Percentiles rank a stretch among this genome's conserved stretches.
Evolutionary conservation across 2,888 invertebrate species (phyloP).

Genomic region (Caenorhabditis japonica): DNA sequence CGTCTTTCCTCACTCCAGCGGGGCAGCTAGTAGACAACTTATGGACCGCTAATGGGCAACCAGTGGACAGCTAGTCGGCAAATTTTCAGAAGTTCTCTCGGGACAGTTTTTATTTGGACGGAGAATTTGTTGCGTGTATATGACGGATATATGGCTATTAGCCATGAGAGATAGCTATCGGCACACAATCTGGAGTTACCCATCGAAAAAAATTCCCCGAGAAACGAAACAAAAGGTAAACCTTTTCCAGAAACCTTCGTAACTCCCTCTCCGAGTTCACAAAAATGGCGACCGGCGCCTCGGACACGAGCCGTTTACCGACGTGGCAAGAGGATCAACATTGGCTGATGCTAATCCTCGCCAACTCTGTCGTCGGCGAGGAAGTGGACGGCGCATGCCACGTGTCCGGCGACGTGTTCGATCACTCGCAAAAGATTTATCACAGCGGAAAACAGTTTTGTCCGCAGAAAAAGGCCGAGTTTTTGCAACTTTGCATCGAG

Average conservation of each 20-base stretch:
- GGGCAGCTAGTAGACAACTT: too few species aligned
- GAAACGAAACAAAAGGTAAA: too few species aligned
- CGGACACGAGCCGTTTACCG: conserved; percentile 80
- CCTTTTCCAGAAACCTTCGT: conserved; percentile 53
- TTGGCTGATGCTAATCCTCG: conserved; percentile 86
- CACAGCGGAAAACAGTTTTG: conserved; percentile 32
- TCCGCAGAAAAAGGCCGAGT: conserved; percentile 40
- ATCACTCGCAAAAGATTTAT: conserved; percentile 37
- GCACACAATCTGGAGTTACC: too few species aligned
- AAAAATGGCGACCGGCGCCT: conserved; percentile 62
- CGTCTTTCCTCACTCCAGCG: too few species aligned
- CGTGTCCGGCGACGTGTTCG: conserved; percentile 58
- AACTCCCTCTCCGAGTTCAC: conserved; percentile 47
- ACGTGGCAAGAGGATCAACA: conserved; percentile 89
- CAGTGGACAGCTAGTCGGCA: too few species aligned
- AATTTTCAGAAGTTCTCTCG: too few species aligned
- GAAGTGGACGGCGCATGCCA: conserved; percentile 64
- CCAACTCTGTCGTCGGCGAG: conserved; percentile 59
- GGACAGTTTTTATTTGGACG: too few species aligned
- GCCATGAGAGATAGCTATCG: too few species aligned
- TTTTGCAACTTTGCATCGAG: conserved; percentile 54
- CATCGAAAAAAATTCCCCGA: too few species aligned
- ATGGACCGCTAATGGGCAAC: too few species aligned
- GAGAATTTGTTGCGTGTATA: too few species aligned
- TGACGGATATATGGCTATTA: too few species aligned